These are phyloP conservation scores for Pristionchus arcanus DNA, from an alignment of 2,888 invertebrate genomes.

Conservation along the genomic window DNA sequence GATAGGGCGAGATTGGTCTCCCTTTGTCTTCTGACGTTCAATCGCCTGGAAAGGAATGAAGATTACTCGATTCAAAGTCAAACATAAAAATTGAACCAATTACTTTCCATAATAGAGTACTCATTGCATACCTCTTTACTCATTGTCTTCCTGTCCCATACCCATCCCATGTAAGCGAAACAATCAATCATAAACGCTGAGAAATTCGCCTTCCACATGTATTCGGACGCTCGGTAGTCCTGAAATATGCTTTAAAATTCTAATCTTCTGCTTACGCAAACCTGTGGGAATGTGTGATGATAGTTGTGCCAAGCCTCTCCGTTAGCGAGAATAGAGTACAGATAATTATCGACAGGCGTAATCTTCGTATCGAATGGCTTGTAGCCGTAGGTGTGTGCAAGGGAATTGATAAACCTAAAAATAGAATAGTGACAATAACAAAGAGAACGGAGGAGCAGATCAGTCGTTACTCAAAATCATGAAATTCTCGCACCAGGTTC, in stretches of 20 bases:
- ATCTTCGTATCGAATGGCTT: conserved; percentile 89
- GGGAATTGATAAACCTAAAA: conserved; percentile 88
- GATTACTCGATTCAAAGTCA: background rate
- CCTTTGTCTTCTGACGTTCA: conserved; percentile 48
- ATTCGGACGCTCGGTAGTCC: conserved; percentile 77
- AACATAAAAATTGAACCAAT: background rate
- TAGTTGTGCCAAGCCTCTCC: conserved; percentile 82
- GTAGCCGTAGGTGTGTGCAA: conserved; percentile 92
- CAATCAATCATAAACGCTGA: conserved; percentile 73
- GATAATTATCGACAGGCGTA: conserved; percentile 73
- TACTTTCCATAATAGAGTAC: no score
- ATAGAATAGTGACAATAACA: background rate
- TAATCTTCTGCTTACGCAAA: background rate
- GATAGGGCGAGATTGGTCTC: background rate
- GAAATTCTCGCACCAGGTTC: conserved; percentile 86
- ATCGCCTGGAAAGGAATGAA: conserved; percentile 2
- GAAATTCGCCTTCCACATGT: conserved; percentile 70
- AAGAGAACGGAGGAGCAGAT: no score
- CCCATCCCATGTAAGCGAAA: conserved; percentile 61
- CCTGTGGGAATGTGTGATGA: conserved; percentile 82
- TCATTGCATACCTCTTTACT: conserved; percentile 40
- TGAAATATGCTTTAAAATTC: background rate
- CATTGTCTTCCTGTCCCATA: conserved; percentile 51
- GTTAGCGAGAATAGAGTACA: conserved; percentile 73
- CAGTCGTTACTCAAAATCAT: no score